Evolutionary conservation across 2,888 invertebrate species (phyloP).

Genomic region (Cantharis rufa): DNA sequence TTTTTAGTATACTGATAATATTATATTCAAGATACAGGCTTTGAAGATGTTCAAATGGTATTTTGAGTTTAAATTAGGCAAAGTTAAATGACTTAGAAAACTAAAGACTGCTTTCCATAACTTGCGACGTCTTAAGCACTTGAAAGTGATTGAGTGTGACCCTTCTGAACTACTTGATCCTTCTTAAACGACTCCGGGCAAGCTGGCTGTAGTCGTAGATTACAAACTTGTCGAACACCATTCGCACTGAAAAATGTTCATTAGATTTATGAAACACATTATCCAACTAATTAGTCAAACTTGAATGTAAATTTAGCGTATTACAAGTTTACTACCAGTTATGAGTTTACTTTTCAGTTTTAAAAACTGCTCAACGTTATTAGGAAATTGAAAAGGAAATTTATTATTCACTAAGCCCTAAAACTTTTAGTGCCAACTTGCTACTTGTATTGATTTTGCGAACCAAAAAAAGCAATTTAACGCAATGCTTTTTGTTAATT

Average conservation of each 20-base stretch:
- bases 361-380: slow-evolving; percentile 18
- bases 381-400: slow-evolving; percentile 21
- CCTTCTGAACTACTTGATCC: slow-evolving; percentile 23
- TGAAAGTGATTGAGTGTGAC: slow-evolving; percentile 23
- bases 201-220: slow-evolving; percentile 14
- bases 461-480: slow-evolving; percentile 8
- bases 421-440: slow-evolving; percentile 17
- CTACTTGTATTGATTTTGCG: slow-evolving; percentile 9
- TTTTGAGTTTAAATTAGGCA: slow-evolving; percentile 15
- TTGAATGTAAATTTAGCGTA: slow-evolving; percentile 11
- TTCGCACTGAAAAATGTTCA: slow-evolving; percentile 17
- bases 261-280: slow-evolving; percentile 23
- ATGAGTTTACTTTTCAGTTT: slow-evolving; percentile 18
- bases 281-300: slow-evolving; percentile 19
- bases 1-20: background rate
- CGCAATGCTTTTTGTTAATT: slow-evolving; percentile 12
- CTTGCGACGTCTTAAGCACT: slow-evolving; percentile 17
- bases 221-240: slow-evolving; percentile 23
- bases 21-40: background rate
- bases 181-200: slow-evolving; percentile 21
- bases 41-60: slow-evolving; percentile 7
- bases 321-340: slow-evolving; percentile 8
- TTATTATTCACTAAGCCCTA: slow-evolving; percentile 14
- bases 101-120: slow-evolving; percentile 22
- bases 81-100: slow-evolving; percentile 22